Conservation (phyloP, 2,113 vertebrate species). For the Stictonetta naevosa region DNA sequence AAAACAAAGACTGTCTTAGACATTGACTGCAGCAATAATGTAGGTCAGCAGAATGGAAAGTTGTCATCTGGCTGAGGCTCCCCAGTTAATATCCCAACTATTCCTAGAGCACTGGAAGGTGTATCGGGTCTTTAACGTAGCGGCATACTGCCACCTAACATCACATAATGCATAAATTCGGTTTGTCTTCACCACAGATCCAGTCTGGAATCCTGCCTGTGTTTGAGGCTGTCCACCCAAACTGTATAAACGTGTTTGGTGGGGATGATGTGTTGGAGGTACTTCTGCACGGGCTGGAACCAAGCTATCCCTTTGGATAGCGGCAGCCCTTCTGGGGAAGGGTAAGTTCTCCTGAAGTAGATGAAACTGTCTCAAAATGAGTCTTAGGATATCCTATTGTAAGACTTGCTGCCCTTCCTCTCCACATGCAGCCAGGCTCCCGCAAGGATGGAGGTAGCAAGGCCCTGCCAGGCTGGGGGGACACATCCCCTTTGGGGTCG, state of each 20-base stretch:
- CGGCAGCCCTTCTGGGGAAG: accelerated
- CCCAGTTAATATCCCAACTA: constrained; percentile 23
- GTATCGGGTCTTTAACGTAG: constrained; percentile 2
- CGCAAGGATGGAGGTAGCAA: neutral
- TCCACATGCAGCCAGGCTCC: neutral
- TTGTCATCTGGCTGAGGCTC: neutral
- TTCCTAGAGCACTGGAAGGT: neutral
- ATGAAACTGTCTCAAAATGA: neutral
- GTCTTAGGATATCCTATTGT: neutral
- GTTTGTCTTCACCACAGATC: neutral
- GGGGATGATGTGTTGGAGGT: neutral
- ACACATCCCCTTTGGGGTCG: neutral
- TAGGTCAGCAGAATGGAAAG: constrained; percentile 24
- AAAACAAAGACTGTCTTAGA: neutral
- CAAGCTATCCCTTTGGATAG: neutral
- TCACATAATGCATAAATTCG: neutral
- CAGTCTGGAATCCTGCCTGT: neutral
- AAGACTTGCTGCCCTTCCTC: neutral
- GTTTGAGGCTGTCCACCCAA: neutral
- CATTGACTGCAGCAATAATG: neutral
- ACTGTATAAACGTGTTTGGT: neutral
- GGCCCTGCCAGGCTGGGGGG: no score
- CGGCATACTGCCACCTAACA: constrained; percentile 51
- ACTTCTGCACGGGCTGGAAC: neutral
- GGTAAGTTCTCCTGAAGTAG: neutral